phyloP scores from a whole-genome alignment of 1,140 invertebrate genomes.

The Drosophila teissieri region DNA sequence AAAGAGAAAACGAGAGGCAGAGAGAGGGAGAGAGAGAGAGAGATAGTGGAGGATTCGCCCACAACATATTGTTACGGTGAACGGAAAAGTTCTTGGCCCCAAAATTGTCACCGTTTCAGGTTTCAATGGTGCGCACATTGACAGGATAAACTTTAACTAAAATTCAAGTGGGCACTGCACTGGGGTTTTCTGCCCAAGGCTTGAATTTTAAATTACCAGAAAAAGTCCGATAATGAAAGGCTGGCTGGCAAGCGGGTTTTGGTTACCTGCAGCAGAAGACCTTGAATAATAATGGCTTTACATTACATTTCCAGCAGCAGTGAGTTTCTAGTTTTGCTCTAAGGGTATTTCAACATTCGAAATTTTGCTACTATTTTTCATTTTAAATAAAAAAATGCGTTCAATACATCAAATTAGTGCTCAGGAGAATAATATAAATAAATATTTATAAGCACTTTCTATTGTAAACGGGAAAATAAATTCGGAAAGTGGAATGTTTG shows the following conservation, averaged over 20 bases:
- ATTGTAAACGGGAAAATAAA: too few species aligned
- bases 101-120: slow-evolving; percentile 74
- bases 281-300: slow-evolving; percentile 37
- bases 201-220: slow-evolving; percentile 56
- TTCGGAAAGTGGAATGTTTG: too few species aligned
- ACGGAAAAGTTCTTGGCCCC: slow-evolving; percentile 65
- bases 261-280: slow-evolving; percentile 12
- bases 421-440: too few species aligned
- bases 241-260: slow-evolving; percentile 11
- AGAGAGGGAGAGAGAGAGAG: neutral
- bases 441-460: too few species aligned
- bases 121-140: slow-evolving; percentile 75
- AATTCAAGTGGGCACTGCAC: slow-evolving; percentile 43
- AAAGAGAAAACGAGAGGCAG: too few species aligned
- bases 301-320: slow-evolving; percentile 20
- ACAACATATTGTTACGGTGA: slow-evolving; percentile 76
- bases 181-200: slow-evolving; percentile 1
- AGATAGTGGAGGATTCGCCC: slow-evolving; percentile 18
- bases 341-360: neutral
- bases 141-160: slow-evolving; percentile 71
- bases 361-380: neutral
- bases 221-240: slow-evolving; percentile 46
- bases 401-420: too few species aligned
- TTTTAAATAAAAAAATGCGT: neutral
- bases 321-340: neutral